Conservation (phyloP, 2,113 vertebrate species). For the Columba livia region DNA sequence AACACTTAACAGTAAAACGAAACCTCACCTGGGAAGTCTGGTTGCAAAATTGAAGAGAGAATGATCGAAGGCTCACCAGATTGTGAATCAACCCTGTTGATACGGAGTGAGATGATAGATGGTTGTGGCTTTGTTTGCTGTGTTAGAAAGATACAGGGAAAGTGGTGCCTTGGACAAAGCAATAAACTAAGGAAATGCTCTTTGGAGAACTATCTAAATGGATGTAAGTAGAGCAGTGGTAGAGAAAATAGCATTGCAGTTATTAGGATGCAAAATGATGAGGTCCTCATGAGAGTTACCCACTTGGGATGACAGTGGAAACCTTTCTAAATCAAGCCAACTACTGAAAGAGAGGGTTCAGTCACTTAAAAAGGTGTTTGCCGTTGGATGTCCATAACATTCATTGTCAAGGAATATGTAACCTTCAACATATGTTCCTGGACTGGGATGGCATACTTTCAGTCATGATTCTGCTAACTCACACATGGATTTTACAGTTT, state of each 20-base stretch:
- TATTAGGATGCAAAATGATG: not conserved
- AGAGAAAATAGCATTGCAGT: not conserved
- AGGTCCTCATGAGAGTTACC: not conserved
- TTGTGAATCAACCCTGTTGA: not conserved
- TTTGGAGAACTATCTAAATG: not conserved
- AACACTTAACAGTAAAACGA: not conserved
- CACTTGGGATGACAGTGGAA: not conserved
- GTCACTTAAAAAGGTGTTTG: not conserved
- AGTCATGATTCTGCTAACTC: not conserved
- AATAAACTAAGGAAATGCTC: not conserved
- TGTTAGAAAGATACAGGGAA: not conserved
- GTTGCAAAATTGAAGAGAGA: not conserved
- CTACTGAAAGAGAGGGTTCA: not conserved
- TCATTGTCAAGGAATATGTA: accelerated
- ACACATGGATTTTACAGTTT: not conserved
- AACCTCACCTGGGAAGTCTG: not conserved
- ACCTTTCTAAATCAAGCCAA: not conserved
- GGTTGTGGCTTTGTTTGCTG: not conserved
- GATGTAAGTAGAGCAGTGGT: not conserved
- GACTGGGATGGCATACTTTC: not conserved
- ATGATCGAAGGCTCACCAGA: not conserved
- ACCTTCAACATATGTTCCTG: not conserved
- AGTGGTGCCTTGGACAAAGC: not conserved
- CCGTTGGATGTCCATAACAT: not conserved
- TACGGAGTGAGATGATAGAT: not conserved